Percentiles rank a stretch among this genome's conserved stretches.
These are phyloP conservation scores for Leptinotarsa tumamoca DNA, from an alignment of 2,888 invertebrate genomes.

Conservation along the genomic window DNA sequence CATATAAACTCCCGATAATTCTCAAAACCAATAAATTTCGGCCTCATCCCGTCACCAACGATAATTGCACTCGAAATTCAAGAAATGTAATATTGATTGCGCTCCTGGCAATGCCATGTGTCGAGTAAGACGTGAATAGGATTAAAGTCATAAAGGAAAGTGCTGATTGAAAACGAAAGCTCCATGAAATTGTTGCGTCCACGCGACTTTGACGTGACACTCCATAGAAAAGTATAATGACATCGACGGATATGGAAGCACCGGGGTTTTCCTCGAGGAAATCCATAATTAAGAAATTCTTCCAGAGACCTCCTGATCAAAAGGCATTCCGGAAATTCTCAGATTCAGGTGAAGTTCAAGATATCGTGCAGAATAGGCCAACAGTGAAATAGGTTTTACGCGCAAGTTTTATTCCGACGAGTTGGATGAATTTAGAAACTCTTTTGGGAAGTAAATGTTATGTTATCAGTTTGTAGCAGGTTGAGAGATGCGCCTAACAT, in stretches of 20 bases:
- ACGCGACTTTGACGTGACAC: not conserved
- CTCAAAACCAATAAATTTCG: not conserved
- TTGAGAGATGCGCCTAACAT: no score
- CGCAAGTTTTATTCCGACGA: not conserved
- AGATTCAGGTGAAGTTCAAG: constrained; percentile 28
- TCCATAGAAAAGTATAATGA: constrained; percentile 9
- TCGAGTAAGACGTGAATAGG: constrained; percentile 17
- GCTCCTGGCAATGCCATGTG: constrained; percentile 4
- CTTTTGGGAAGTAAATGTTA: no score
- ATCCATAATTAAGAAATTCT: constrained; percentile 58
- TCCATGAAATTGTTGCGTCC: not conserved
- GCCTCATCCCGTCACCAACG: not conserved
- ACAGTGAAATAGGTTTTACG: not conserved
- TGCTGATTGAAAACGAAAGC: constrained; percentile 11
- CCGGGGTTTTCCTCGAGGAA: constrained; percentile 39
- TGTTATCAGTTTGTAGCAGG: no score
- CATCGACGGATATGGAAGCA: constrained; percentile 4
- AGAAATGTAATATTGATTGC: constrained; percentile 16
- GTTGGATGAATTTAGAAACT: no score
- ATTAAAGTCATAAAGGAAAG: constrained; percentile 8
- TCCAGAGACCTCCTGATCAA: constrained; percentile 50
- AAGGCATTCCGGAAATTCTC: constrained; percentile 39
- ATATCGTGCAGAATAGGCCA: not conserved
- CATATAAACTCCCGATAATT: not conserved
- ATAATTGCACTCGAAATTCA: not conserved